Percentiles rank a stretch among this genome's conserved stretches.
phyloP scores from a whole-genome alignment of 1,140 invertebrate species.

The Agrypnia vestita region DNA sequence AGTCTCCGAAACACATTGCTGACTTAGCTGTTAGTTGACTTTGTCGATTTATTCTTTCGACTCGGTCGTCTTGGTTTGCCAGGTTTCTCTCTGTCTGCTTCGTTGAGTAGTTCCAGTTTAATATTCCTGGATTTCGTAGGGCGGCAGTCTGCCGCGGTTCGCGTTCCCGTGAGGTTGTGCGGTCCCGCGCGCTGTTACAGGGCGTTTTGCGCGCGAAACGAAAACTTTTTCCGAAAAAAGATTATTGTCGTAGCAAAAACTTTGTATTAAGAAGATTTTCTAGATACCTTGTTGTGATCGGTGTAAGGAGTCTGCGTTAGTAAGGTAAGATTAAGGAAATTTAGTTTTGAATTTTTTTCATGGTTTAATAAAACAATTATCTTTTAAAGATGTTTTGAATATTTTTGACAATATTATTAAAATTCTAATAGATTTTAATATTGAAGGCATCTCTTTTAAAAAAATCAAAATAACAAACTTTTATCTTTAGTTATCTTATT shows the following conservation, averaged over 20 bases:
- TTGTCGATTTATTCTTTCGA: not conserved
- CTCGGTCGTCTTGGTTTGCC: not conserved
- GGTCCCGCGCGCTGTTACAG: too few species aligned
- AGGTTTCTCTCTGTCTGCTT: not conserved
- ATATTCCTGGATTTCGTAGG: constrained; percentile 2
- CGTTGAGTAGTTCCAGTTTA: constrained; percentile 7
- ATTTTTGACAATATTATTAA: too few species aligned
- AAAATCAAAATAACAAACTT: too few species aligned
- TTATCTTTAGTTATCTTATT: too few species aligned
- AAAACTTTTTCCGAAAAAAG: constrained; percentile 30
- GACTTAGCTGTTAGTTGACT: not conserved
- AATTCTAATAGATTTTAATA: too few species aligned
- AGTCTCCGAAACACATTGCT: not conserved
- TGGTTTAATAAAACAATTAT: too few species aligned
- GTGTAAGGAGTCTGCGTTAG: not conserved
- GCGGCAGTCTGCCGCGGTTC: constrained; percentile 19
- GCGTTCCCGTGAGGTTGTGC: not conserved
- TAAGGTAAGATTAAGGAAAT: not conserved
- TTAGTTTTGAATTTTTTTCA: too few species aligned
- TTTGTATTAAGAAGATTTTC: not conserved
- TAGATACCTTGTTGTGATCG: not conserved
- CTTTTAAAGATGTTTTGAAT: too few species aligned
- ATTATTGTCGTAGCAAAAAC: not conserved
- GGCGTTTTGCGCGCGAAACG: constrained; percentile 7
- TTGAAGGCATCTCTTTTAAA: too few species aligned